Evolutionary conservation across 2,113 vertebrate species (phyloP).

Genomic region (Pseudorhombus dupliciocellatus): DNA sequence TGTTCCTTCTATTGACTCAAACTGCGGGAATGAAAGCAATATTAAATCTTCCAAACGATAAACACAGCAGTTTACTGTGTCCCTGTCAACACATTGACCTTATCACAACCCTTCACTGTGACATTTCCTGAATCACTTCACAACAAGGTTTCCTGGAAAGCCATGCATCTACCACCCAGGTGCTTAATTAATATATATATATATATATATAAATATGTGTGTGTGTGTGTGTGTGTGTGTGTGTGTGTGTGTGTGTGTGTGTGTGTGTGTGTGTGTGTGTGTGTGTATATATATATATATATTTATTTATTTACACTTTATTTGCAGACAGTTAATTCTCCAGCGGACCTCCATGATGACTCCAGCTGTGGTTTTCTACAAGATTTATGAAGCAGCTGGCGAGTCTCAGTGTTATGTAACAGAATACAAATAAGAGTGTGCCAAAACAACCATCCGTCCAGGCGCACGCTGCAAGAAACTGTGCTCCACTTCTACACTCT

Average conservation of each 20-base stretch:
- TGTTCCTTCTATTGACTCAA: neutral
- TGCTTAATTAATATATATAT: neutral
- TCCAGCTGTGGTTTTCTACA: conserved; percentile 53
- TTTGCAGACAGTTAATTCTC: conserved; percentile 42
- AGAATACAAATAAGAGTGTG: conserved; percentile 27
- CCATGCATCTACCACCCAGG: neutral
- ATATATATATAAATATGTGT: no score
- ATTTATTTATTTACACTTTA: conserved; percentile 22
- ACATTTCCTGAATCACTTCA: neutral
- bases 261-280: no score
- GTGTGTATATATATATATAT: no score
- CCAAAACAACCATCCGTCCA: conserved; percentile 12
- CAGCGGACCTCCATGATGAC: conserved; percentile 24
- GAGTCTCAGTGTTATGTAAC: conserved; percentile 43
- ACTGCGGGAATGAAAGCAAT: no score
- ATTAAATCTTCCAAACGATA: no score
- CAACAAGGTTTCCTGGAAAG: neutral
- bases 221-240: no score
- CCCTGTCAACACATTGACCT: no score
- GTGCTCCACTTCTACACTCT: conserved; percentile 33
- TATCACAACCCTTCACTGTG: neutral
- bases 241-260: no score
- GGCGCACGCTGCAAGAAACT: conserved; percentile 22
- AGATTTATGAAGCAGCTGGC: conserved; percentile 52
- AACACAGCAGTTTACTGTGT: no score